These are phyloP conservation scores for Ormia ochracea DNA, from an alignment of 2,888 invertebrate genomes.

Conservation along the genomic window DNA sequence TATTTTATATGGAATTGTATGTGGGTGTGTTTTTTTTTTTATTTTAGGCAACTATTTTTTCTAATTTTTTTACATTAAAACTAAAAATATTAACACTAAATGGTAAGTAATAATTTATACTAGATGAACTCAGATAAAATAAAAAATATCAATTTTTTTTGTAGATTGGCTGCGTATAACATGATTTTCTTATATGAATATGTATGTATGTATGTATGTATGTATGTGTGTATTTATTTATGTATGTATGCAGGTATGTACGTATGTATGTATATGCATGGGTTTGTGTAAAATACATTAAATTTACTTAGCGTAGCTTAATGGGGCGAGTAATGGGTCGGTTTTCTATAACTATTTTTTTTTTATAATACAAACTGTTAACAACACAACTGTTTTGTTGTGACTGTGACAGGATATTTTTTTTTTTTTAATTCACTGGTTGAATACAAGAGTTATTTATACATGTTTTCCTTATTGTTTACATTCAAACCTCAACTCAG, in stretches of 20 bases:
- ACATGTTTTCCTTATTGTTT: neutral
- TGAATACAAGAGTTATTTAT: constrained; percentile 33
- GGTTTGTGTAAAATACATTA: constrained; percentile 50
- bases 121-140: constrained; percentile 44
- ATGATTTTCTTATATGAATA: too few species aligned
- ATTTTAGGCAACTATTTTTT: constrained; percentile 3
- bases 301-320: constrained; percentile 55
- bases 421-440: constrained; percentile 12
- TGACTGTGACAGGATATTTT: neutral
- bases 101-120: constrained; percentile 44
- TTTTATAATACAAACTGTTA: neutral
- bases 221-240: neutral
- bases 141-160: constrained; percentile 51
- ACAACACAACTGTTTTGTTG: constrained; percentile 16
- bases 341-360: neutral
- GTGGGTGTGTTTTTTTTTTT: constrained; percentile 10
- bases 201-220: neutral
- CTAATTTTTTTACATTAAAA: constrained; percentile 41
- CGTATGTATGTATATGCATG: neutral
- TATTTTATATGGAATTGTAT: constrained; percentile 53
- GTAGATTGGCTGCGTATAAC: too few species aligned
- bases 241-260: neutral
- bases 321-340: neutral
- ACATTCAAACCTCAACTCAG: constrained; percentile 8
- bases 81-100: constrained; percentile 33